phyloP scores from a whole-genome alignment of 1,140 invertebrate species.

The Hirudo medicinalis region DNA sequence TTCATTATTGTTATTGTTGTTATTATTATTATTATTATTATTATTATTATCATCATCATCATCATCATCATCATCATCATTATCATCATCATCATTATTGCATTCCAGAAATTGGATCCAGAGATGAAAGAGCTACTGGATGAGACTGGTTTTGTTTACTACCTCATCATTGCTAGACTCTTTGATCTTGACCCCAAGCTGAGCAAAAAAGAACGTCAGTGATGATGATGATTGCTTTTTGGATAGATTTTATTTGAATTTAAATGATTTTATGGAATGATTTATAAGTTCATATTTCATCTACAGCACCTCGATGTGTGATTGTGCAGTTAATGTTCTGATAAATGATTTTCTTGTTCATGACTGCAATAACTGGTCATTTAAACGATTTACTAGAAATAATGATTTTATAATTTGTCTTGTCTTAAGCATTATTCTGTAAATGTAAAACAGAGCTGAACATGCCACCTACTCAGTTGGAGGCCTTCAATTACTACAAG shows the following conservation, averaged over 20 bases:
- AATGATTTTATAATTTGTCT: no score
- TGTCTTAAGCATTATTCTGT: no score
- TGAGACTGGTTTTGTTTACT: conserved; percentile 21
- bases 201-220: conserved; percentile 19
- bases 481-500: conserved; percentile 32
- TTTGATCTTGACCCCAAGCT: conserved; percentile 21
- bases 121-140: conserved; percentile 24
- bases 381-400: no score
- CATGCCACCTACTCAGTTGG: conserved; percentile 21
- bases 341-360: no score
- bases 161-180: conserved; percentile 22
- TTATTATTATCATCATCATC: no score
- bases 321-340: no score
- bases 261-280: neutral
- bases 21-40: no score
- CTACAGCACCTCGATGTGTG: no score
- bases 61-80: no score
- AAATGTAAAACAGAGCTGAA: neutral
- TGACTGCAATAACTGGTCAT: no score
- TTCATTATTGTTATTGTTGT: no score
- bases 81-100: no score
- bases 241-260: neutral
- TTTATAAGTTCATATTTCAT: neutral
- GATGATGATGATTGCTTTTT: neutral
- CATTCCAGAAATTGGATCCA: conserved; percentile 11